Conservation (phyloP, 2,113 vertebrate species). For the Sialia sialis region DNA sequence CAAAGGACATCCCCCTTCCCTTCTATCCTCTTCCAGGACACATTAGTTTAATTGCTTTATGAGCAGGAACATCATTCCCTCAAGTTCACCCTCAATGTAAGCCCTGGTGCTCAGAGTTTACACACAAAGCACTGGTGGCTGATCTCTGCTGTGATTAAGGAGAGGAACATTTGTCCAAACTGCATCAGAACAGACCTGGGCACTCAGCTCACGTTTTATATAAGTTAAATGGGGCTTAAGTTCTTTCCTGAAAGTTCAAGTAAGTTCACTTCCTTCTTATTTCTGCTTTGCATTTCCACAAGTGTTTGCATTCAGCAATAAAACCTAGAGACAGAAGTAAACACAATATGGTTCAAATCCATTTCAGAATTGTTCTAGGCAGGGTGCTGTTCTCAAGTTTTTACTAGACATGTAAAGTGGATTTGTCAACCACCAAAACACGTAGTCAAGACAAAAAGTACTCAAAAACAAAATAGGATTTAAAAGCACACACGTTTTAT, state of each 20-base stretch:
- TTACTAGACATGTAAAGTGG: neutral
- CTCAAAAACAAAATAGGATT: neutral
- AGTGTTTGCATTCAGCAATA: neutral
- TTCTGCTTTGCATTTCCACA: neutral
- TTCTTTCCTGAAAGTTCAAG: conserved; percentile 20
- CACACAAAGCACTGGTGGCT: conserved; percentile 29
- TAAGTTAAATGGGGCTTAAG: neutral
- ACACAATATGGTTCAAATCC: neutral
- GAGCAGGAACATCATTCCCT: conserved; percentile 43
- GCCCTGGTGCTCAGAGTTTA: conserved; percentile 33
- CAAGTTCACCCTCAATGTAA: neutral
- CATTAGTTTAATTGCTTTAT: conserved; percentile 44
- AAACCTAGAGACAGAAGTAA: conserved; percentile 17
- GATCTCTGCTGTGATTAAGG: conserved; percentile 33
- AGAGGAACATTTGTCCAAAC: conserved; percentile 2
- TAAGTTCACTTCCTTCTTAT: conserved; percentile 33
- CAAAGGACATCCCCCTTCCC: conserved; percentile 17
- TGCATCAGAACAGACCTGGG: conserved; percentile 26
- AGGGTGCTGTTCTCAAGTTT: neutral
- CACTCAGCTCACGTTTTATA: neutral
- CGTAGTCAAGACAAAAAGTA: neutral
- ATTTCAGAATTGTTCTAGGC: neutral
- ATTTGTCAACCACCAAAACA: neutral
- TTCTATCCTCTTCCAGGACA: conserved; percentile 31
- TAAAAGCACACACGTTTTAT: neutral